Evolutionary conservation across 2,888 invertebrate species (phyloP), one percentile per base, ranked within the genome.

Genomic region (Orthosia cruda): DNA sequence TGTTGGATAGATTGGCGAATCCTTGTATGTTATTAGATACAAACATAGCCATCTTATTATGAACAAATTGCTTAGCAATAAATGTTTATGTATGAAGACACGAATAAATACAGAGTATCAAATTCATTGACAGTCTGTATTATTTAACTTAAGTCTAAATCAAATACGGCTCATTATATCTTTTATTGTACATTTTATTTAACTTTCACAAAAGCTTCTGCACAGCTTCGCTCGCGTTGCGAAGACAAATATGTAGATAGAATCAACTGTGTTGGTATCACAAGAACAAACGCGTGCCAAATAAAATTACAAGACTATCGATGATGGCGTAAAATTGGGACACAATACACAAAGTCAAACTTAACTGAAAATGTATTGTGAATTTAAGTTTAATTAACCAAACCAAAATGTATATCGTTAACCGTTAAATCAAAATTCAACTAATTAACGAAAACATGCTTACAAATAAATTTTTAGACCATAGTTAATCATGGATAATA

Each of bases 11-110:
- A 55, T 74, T n/a, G 20, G 18, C 16, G 5, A 61, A 13, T 47
- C 40, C 40, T 47, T 9, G 40, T 9, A 58, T 57, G 45, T 71
- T 58, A 71, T 83, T 57, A 79, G 49, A 20, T 79, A 32, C 18
- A 12, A 18, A 66, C 4, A 58, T 20, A 55, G 45, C 64, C 5
- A 64, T 61, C 0, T 32, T 59, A 52, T 61, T n/a, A 50, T 62
- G 26, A 59, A 71, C 74, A 79, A 83, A 71, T 79, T 81, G 74
- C 45, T 40, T 13, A 49, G 15, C 26, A 55, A 74, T 74, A 52
- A 57, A 83, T 50, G 32, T 3, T 52, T 13, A 49, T n/a, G 4
- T 18, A 45, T 65, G 5, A 23, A 54, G 55, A 64, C 9, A n/a
- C 66, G 68, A 47, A 68, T 58, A 64, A 15, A 13, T n/a, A n/a